These are phyloP conservation scores for Lucilia sericata DNA, from an alignment of 1,140 invertebrate genomes.

Conservation along the genomic window DNA sequence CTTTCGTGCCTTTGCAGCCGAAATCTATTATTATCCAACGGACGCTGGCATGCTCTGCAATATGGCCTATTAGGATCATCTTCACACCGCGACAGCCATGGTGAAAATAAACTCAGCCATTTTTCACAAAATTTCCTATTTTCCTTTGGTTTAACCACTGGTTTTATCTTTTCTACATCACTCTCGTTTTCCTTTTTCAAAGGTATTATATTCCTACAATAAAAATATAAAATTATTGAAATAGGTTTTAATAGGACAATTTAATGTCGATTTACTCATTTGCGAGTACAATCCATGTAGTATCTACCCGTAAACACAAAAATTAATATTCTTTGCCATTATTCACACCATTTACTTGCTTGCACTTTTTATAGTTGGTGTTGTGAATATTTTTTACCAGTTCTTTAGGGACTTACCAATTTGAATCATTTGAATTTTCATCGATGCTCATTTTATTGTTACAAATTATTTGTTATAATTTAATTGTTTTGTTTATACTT, in stretches of 20 bases:
- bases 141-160: constrained; percentile 49
- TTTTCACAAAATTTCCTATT: constrained; percentile 62
- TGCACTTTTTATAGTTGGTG: too few relatives aligned
- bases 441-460: constrained; percentile 58
- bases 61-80: constrained; percentile 63
- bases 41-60: constrained; percentile 60
- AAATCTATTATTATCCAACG: constrained; percentile 62
- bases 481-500: constrained; percentile 2
- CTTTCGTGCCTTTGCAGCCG: constrained; percentile 61
- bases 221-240: neutral
- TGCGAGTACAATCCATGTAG: too few relatives aligned
- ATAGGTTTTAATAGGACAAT: too few relatives aligned
- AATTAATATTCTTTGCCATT: too few relatives aligned
- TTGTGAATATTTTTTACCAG: too few relatives aligned
- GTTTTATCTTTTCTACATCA: constrained; percentile 46
- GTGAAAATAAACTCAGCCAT: constrained; percentile 61
- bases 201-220: constrained; percentile 56
- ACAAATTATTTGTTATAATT: neutral
- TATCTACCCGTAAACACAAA: too few relatives aligned
- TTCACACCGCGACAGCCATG: constrained; percentile 57
- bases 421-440: constrained; percentile 61
- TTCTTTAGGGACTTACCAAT: constrained; percentile 54
- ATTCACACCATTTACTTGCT: too few relatives aligned
- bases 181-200: constrained; percentile 48
- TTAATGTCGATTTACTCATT: too few relatives aligned